Percentiles rank a stretch among this genome's conserved stretches.
phyloP scores from a whole-genome alignment of 2,888 invertebrate genomes.

The Noctuana brunneofusca region DNA sequence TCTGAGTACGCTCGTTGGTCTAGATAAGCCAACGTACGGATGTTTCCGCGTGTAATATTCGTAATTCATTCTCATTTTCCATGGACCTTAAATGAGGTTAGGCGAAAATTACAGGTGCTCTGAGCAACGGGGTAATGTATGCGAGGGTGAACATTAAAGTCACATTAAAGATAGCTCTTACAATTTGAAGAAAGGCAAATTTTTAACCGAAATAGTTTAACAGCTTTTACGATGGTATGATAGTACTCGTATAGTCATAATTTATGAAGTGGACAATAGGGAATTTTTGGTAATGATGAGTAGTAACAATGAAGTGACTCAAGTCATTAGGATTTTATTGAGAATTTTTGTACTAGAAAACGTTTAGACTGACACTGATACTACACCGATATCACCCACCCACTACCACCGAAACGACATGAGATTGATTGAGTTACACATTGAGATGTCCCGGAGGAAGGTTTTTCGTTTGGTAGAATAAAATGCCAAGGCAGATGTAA shows the following conservation, averaged over 20 bases:
- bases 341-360: not conserved
- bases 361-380: not conserved
- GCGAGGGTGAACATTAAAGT: not conserved
- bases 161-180: not conserved
- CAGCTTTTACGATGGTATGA: no score
- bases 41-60: slow-evolving; percentile 26
- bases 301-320: no score
- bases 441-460: not conserved
- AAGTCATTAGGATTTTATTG: no score
- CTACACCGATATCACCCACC: no score
- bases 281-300: no score
- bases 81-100: slow-evolving; percentile 11
- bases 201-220: not conserved
- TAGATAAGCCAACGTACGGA: slow-evolving; percentile 29
- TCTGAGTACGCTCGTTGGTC: slow-evolving; percentile 19
- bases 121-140: slow-evolving; percentile 4
- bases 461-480: not conserved
- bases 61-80: slow-evolving; percentile 25
- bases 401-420: not conserved
- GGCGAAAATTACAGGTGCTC: slow-evolving; percentile 8
- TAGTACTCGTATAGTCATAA: no score
- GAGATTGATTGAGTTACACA: not conserved
- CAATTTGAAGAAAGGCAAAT: not conserved
- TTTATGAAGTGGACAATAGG: no score
- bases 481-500: not conserved